These are phyloP conservation scores for Scrobipalpa atriplicella DNA, from an alignment of 2,888 invertebrate genomes.

Conservation along the genomic window DNA sequence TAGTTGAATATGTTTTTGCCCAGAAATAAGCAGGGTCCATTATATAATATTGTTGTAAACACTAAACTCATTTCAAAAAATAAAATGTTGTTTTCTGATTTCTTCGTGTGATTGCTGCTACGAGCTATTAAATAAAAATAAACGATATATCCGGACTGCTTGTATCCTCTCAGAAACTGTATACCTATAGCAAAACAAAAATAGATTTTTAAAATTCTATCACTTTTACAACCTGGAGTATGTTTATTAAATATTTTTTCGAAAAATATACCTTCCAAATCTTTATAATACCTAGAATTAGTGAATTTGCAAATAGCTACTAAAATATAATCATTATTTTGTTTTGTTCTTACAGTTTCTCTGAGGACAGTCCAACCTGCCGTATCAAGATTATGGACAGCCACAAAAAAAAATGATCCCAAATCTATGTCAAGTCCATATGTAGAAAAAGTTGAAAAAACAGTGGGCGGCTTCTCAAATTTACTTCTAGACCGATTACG, in stretches of 20 bases:
- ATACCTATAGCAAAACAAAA: constrained; percentile 25
- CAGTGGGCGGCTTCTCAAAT: constrained; percentile 41
- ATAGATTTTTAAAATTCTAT: background rate
- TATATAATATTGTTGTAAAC: too few relatives aligned
- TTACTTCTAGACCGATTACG: constrained; percentile 47
- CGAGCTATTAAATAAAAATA: background rate
- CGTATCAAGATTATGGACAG: constrained; percentile 56
- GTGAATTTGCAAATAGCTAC: background rate
- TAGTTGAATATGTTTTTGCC: background rate
- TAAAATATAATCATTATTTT: constrained; percentile 46
- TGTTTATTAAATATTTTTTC: too few relatives aligned
- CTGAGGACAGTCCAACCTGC: constrained; percentile 57
- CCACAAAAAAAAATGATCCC: constrained; percentile 51
- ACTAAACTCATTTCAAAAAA: too few relatives aligned
- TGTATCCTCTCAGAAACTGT: constrained; percentile 53
- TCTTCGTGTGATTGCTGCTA: background rate
- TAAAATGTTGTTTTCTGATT: background rate
- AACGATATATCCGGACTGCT: too few relatives aligned
- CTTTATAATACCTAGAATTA: background rate
- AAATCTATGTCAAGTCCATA: constrained; percentile 53
- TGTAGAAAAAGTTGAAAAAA: constrained; percentile 52
- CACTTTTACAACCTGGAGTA: background rate
- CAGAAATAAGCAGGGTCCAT: too few relatives aligned
- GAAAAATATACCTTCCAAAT: too few relatives aligned
- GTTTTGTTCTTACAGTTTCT: constrained; percentile 72